phyloP scores from a whole-genome alignment of 2,113 vertebrate species.

The Chaetura pelagica region DNA sequence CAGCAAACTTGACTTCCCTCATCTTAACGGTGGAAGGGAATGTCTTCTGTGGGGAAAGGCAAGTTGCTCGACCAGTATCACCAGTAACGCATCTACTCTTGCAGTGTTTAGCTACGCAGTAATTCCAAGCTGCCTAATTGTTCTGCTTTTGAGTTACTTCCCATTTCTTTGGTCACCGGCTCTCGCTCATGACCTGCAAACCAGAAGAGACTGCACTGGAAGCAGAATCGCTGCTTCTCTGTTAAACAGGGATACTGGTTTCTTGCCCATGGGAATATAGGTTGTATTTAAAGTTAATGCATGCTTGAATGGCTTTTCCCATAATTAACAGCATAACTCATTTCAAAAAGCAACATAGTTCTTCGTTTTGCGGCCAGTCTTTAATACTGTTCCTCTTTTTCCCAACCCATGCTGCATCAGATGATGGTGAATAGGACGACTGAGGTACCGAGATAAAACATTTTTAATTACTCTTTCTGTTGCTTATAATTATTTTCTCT shows the following conservation, averaged over 20 bases:
- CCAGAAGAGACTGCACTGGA: not conserved
- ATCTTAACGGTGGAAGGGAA: not conserved
- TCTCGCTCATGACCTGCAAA: not conserved
- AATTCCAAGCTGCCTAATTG: not conserved
- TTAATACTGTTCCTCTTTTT: slow-evolving; percentile 82
- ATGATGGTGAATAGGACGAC: slow-evolving; percentile 99
- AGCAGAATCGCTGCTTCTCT: not conserved
- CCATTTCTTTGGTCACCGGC: not conserved
- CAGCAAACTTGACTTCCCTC: not conserved
- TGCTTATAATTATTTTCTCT: not conserved
- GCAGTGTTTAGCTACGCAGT: not conserved
- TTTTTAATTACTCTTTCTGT: slow-evolving; percentile 69
- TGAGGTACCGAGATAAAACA: slow-evolving; percentile 86
- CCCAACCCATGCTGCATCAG: slow-evolving; percentile 87
- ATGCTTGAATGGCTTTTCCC: slow-evolving; percentile 39
- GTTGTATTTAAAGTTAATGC: slow-evolving; percentile 51
- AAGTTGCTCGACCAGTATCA: not conserved
- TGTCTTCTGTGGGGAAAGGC: not conserved
- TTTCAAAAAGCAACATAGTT: slow-evolving; percentile 40
- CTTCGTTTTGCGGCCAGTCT: slow-evolving; percentile 27
- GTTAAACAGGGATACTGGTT: not conserved
- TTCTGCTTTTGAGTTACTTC: not conserved
- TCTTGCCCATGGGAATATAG: not conserved
- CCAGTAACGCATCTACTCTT: not conserved
- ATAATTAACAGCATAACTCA: slow-evolving; percentile 30